Percentiles rank a stretch among this genome's conserved stretches.
These are phyloP conservation scores for Lysiphlebus fabarum DNA, from an alignment of 1,140 invertebrate species.

Conservation along the genomic window DNA sequence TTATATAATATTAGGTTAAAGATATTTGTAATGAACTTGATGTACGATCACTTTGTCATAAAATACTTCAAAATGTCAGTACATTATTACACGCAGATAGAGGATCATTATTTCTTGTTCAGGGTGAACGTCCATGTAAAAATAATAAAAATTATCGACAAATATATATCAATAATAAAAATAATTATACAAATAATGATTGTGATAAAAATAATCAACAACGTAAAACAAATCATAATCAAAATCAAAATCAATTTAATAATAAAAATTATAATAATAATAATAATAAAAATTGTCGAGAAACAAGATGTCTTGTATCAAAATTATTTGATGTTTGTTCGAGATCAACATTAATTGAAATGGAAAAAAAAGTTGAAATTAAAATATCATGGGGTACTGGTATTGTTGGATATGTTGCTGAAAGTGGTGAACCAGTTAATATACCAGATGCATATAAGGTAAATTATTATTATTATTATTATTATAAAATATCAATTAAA, in stretches of 20 bases:
- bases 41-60: constrained; percentile 88
- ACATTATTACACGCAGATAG: constrained; percentile 88
- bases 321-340: constrained; percentile 93
- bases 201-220: constrained; percentile 9
- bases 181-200: constrained; percentile 4
- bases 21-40: constrained; percentile 96
- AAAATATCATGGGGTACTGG: constrained; percentile 86
- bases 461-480: constrained; percentile 33
- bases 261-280: neutral
- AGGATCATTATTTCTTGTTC: constrained; percentile 89
- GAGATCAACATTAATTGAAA: constrained; percentile 83
- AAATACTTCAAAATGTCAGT: constrained; percentile 93
- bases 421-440: constrained; percentile 88
- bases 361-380: constrained; percentile 89
- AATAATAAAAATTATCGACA: neutral
- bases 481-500: neutral
- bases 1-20: constrained; percentile 84
- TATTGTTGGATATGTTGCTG: constrained; percentile 90
- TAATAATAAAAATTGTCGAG: constrained; percentile 20
- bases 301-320: constrained; percentile 73
- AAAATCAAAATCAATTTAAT: constrained; percentile 15
- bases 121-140: constrained; percentile 62
- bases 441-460: constrained; percentile 95
- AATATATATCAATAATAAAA: neutral
- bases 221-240: constrained; percentile 10